Evolutionary conservation across 1,140 invertebrate species (phyloP).

Genomic region (Oryctes rhinoceros): DNA sequence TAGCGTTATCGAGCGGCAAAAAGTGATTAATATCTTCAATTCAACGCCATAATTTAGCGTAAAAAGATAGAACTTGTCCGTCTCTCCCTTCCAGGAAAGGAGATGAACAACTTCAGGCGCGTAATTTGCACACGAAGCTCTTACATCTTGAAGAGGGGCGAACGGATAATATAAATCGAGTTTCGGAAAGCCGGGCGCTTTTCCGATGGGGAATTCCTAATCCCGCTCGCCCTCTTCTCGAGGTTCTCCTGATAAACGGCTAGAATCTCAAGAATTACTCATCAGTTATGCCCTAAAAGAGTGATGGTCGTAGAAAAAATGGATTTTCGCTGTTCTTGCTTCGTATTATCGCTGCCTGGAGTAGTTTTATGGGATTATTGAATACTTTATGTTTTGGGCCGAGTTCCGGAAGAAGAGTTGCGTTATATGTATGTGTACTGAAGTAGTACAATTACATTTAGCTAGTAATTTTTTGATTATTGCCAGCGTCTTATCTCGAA

Average conservation of each 20-base stretch:
- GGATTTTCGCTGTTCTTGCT: background rate
- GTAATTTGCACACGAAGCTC: background rate
- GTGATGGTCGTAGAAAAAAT: conserved; percentile 14
- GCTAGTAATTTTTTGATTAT: too few relatives aligned
- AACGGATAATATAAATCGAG: conserved; percentile 5
- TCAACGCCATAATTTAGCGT: too few relatives aligned
- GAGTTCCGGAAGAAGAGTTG: background rate
- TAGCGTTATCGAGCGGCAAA: background rate
- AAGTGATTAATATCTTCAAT: too few relatives aligned
- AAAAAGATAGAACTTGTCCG: too few relatives aligned
- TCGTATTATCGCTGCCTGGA: background rate
- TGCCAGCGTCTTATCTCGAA: too few relatives aligned
- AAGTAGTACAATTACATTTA: too few relatives aligned
- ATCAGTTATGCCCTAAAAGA: background rate
- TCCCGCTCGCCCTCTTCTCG: background rate
- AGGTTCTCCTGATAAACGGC: background rate
- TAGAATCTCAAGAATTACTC: background rate
- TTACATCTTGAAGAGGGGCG: conserved; percentile 8
- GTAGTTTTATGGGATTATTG: background rate
- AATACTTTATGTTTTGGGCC: background rate
- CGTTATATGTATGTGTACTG: too few relatives aligned
- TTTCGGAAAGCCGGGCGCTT: background rate
- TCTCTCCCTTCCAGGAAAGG: background rate
- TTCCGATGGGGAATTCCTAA: conserved; percentile 4
- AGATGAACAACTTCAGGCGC: background rate